Evolutionary conservation across 2,888 invertebrate genomes (phyloP).

Genomic region (Coenonympha glycerion): DNA sequence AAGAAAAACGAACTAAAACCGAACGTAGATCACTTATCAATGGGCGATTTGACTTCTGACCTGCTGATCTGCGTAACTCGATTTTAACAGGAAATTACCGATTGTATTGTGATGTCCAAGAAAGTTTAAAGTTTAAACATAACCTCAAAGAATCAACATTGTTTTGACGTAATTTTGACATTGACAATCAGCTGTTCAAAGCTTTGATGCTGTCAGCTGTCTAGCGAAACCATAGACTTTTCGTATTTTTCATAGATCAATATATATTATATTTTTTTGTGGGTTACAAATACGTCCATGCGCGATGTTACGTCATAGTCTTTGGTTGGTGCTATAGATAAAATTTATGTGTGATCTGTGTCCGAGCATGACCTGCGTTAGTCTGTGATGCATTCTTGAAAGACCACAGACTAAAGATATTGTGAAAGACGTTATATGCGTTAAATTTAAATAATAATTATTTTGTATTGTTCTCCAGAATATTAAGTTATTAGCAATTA

Average conservation of each 20-base stretch:
- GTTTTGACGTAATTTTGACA: background rate
- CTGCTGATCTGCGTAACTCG: constrained; percentile 34
- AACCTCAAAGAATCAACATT: constrained; percentile 14
- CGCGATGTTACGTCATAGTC: too few species aligned
- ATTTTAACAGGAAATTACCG: constrained; percentile 33
- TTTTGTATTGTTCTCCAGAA: too few species aligned
- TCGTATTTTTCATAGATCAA: too few species aligned
- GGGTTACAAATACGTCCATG: too few species aligned
- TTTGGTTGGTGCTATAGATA: too few species aligned
- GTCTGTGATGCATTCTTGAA: background rate
- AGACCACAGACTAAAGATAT: too few species aligned
- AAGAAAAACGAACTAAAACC: constrained; percentile 16
- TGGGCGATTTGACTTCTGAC: constrained; percentile 53
- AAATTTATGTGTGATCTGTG: too few species aligned
- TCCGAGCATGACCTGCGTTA: background rate
- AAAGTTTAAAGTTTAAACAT: background rate
- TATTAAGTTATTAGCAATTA: constrained; percentile 34
- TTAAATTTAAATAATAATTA: background rate
- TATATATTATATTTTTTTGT: too few species aligned
- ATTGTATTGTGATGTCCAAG: constrained; percentile 14
- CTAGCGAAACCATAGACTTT: too few species aligned
- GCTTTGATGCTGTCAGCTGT: too few species aligned
- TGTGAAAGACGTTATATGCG: too few species aligned
- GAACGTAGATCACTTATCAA: constrained; percentile 52
- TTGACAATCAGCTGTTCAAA: constrained; percentile 13